Evolutionary conservation across 2,888 invertebrate species (phyloP), one percentile per base, ranked within the genome.

Genomic region (Lobophora halterata): DNA sequence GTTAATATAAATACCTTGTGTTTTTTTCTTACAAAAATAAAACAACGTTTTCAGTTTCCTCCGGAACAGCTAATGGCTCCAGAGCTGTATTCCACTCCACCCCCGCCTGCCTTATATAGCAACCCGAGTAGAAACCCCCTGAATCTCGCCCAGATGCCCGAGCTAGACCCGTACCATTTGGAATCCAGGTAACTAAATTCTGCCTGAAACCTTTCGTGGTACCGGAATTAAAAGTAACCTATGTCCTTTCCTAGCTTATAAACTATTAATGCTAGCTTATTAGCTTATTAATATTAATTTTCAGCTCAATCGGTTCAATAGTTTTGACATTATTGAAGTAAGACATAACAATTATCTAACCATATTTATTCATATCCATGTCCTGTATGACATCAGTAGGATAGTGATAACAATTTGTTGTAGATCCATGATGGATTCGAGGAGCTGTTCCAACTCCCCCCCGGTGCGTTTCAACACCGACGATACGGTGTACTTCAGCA

Each of bases 21-120:
- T 2, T 6, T 17, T 30, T 32, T 19, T 38, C n/a, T n/a, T n/a
- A n/a, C n/a, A n/a, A n/a, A n/a, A n/a, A n/a, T n/a, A n/a, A n/a
- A n/a, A n/a, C n/a, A n/a, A n/a, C n/a, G n/a, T n/a, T 64, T 60
- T 2, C 55, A 85, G 86, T 48, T 86, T 1, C 86, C 83, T 52
- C 74, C 81, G 6, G 85, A 86, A 52, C 85, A 86, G 25, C 59
- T 87, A n/a, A 66, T 85, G 67, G 81, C 86, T 0, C 82, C 83
- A 4, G 80, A 87, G 42, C 42, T 83, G 2, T 82, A 81, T 55
- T 66, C 73, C 0, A 69, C 77, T 0, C 75, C 78, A 0, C 73
- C 77, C 2, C 77, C 77, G 0, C 74, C 82, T 2, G 53, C 78
- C 1, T 60, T 85, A 16, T 82, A 81, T 70, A 77, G 75, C 46